Conservation (phyloP, 2,888 invertebrate species). For the Drosophila paucipuncta region DNA sequence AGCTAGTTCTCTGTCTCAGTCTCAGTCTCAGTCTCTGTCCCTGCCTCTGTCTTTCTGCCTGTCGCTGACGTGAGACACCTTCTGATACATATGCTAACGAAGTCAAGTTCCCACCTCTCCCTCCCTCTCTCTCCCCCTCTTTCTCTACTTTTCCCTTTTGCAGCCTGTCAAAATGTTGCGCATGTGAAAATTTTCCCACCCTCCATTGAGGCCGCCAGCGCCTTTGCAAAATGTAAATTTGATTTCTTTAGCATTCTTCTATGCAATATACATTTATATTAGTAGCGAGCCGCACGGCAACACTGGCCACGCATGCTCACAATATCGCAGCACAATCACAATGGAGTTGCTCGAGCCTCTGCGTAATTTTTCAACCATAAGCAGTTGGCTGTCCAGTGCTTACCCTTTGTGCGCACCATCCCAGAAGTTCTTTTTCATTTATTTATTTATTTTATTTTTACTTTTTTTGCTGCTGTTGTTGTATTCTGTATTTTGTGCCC, state of each 20-base stretch:
- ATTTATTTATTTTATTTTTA: not conserved
- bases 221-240: slow-evolving; percentile 72
- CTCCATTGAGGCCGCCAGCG: slow-evolving; percentile 68
- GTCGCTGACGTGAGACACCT: slow-evolving; percentile 72
- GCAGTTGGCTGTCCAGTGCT: slow-evolving; percentile 66
- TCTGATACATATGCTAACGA: slow-evolving; percentile 76
- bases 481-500: slow-evolving; percentile 27
- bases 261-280: slow-evolving; percentile 69
- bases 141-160: slow-evolving; percentile 20
- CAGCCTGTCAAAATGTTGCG: slow-evolving; percentile 73
- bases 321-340: slow-evolving; percentile 44
- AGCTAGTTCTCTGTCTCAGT: slow-evolving; percentile 33
- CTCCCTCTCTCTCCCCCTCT: not conserved
- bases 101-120: slow-evolving; percentile 29
- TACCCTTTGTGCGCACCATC: slow-evolving; percentile 62
- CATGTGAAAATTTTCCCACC: slow-evolving; percentile 77
- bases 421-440: slow-evolving; percentile 3
- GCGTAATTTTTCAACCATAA: slow-evolving; percentile 62
- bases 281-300: slow-evolving; percentile 36
- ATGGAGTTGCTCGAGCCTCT: slow-evolving; percentile 19
- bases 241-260: slow-evolving; percentile 8
- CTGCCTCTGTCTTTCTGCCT: not conserved
- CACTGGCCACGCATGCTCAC: slow-evolving; percentile 64
- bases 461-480: not conserved
- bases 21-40: not conserved